Conservation (phyloP, 1,140 invertebrate genomes). For the Microplitis demolitor region DNA sequence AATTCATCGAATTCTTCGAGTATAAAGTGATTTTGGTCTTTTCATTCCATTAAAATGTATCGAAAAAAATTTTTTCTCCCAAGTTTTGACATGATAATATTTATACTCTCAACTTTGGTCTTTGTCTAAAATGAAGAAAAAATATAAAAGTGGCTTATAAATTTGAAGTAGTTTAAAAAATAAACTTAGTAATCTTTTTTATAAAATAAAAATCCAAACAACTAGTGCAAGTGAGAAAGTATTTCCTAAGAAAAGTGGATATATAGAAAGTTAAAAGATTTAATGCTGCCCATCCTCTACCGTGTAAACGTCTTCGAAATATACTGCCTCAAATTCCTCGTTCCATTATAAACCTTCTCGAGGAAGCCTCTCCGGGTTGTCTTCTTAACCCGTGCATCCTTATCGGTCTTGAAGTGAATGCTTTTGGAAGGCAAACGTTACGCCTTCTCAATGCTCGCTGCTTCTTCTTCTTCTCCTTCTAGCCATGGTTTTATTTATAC, state of each 20-base stretch:
- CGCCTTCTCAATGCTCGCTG: not conserved
- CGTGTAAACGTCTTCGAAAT: constrained; percentile 43
- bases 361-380: constrained; percentile 25
- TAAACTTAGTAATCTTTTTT: not conserved
- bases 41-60: too few species aligned
- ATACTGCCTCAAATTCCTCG: constrained; percentile 32
- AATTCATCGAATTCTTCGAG: too few species aligned
- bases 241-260: not conserved
- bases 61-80: too few species aligned
- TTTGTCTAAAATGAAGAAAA: too few species aligned
- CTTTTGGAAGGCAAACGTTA: constrained; percentile 7
- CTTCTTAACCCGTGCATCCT: constrained; percentile 15
- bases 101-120: too few species aligned
- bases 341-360: constrained; percentile 28
- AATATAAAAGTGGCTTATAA: not conserved
- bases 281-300: constrained; percentile 39
- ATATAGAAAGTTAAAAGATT: constrained; percentile 32
- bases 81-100: too few species aligned
- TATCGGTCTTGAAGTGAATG: constrained; percentile 10
- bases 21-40: too few species aligned
- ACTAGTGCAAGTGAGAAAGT: not conserved
- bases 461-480: not conserved
- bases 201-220: not conserved
- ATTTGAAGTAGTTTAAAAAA: not conserved
- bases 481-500: not conserved